phyloP scores from a whole-genome alignment of 2,888 invertebrate genomes.

The Vesta saturnalis region DNA sequence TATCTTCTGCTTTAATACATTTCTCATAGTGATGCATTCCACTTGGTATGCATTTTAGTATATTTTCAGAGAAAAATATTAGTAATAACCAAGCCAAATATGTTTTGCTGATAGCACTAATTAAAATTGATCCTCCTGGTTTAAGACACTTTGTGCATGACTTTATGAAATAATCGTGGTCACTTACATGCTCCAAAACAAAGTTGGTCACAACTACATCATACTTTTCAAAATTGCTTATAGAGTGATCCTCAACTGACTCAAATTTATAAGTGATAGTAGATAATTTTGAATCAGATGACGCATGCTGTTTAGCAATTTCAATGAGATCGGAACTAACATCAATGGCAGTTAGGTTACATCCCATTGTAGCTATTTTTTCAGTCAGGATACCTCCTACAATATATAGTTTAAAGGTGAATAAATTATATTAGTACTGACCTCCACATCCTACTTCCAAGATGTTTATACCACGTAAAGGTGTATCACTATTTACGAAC shows the following conservation, averaged over 20 bases:
- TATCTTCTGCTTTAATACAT: not conserved
- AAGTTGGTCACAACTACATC: not conserved
- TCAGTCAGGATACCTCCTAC: not conserved
- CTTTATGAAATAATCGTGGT: not conserved
- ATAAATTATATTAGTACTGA: too few relatives aligned
- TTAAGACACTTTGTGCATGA: not conserved
- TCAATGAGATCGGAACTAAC: not conserved
- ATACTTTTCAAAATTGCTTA: not conserved
- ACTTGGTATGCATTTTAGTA: not conserved
- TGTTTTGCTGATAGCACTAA: not conserved
- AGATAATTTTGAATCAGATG: not conserved
- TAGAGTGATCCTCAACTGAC: not conserved
- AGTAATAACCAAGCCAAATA: not conserved
- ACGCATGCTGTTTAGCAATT: not conserved
- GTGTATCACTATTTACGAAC: not conserved
- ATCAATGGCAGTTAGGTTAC: not conserved
- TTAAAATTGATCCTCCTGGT: not conserved
- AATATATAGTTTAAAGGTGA: not conserved
- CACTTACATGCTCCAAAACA: not conserved
- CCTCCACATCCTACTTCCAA: not conserved
- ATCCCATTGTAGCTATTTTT: not conserved
- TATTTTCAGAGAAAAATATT: not conserved
- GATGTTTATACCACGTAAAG: not conserved
- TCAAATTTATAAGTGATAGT: not conserved
- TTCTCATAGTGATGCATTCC: not conserved